A percentile compares a stretch with the other conserved stretches of the same genome.
phyloP scores from a whole-genome alignment of 2,113 vertebrate species.

The Archilochus colubris region DNA sequence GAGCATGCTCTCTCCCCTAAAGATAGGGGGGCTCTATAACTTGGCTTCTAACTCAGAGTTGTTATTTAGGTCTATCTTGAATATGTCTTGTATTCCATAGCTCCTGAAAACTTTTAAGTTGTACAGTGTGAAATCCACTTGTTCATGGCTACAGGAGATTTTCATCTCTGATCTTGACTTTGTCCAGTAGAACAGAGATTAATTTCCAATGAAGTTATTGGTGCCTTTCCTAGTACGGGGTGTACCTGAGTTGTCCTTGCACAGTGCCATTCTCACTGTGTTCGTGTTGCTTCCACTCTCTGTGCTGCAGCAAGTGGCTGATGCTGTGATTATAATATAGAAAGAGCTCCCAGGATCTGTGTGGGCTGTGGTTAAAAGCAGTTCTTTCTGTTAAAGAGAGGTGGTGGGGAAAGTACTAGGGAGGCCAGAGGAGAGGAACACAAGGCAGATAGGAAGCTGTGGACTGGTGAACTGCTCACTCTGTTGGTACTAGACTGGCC shows the following conservation, averaged over 20 bases:
- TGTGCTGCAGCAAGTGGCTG: not conserved
- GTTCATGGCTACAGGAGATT: fast-evolving
- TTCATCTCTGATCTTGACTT: not conserved
- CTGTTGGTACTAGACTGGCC: fast-evolving
- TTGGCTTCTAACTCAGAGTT: not conserved
- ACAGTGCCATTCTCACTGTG: not conserved
- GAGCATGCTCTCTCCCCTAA: not conserved
- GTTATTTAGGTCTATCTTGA: not conserved
- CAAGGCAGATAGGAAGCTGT: not conserved
- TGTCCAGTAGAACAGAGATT: not conserved
- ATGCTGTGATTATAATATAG: not conserved
- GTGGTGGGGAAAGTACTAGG: fast-evolving
- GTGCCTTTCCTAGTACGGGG: not conserved
- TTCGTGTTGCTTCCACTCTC: not conserved
- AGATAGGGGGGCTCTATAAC: not conserved
- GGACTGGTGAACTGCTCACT: not conserved
- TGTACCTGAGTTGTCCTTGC: not conserved
- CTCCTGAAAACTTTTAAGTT: not conserved
- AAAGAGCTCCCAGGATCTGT: not conserved
- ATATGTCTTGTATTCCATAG: not conserved
- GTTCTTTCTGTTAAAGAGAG: not conserved
- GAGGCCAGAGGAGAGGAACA: fast-evolving
- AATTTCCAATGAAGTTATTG: not conserved
- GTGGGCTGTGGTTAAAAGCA: not conserved
- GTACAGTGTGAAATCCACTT: not conserved